These are phyloP conservation scores for Pandemis corylana DNA, from an alignment of 2,888 invertebrate species.

Conservation along the genomic window DNA sequence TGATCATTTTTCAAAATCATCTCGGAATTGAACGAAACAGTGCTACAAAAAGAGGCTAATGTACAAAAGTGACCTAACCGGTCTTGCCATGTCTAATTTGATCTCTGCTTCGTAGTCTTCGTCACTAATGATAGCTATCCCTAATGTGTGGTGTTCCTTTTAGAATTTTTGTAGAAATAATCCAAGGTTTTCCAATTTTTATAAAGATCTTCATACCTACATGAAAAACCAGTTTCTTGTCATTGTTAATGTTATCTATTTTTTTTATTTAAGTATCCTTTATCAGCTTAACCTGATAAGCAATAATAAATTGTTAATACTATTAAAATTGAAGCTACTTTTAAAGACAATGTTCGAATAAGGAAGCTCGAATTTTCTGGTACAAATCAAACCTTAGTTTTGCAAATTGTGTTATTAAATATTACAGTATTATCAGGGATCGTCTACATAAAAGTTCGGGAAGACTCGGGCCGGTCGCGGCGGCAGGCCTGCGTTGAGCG, in stretches of 20 bases:
- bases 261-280: slow-evolving; percentile 64
- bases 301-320: slow-evolving; percentile 55
- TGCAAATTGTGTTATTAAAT: slow-evolving; percentile 25
- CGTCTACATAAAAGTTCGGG: slow-evolving; percentile 49
- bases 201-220: slow-evolving; percentile 58
- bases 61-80: slow-evolving; percentile 73
- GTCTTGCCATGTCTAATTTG: slow-evolving; percentile 80
- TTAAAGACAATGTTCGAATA: slow-evolving; percentile 10
- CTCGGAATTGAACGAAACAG: slow-evolving; percentile 66
- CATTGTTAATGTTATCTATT: slow-evolving; percentile 64
- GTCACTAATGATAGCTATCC: slow-evolving; percentile 53
- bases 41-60: slow-evolving; percentile 74
- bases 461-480: slow-evolving; percentile 54
- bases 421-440: slow-evolving; percentile 36
- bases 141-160: slow-evolving; percentile 62
- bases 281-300: slow-evolving; percentile 62
- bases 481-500: slow-evolving; percentile 61
- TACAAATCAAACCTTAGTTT: slow-evolving; percentile 20
- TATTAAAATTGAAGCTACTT: slow-evolving; percentile 13
- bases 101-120: slow-evolving; percentile 78
- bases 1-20: slow-evolving; percentile 24
- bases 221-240: slow-evolving; percentile 62
- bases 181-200: slow-evolving; percentile 60
- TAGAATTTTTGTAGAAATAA: slow-evolving; percentile 65
- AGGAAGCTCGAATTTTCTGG: slow-evolving; percentile 22